phyloP scores from a whole-genome alignment of 2,113 vertebrate species.

The Callipepla squamata region DNA sequence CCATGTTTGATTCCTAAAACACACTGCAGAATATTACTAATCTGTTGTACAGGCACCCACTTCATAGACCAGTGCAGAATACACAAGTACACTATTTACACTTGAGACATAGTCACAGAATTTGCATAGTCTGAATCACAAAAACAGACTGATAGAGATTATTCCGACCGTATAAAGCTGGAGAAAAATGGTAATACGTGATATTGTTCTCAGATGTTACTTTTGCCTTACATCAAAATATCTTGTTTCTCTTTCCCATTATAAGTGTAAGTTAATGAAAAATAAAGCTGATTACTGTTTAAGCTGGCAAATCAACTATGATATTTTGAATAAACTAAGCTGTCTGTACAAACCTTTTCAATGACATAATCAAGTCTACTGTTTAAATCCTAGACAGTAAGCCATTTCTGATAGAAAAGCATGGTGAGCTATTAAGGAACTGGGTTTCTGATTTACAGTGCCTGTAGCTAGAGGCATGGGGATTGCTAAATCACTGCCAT shows the following conservation, averaged over 20 bases:
- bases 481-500: not conserved
- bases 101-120: not conserved
- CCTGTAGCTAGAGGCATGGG: not conserved
- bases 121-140: not conserved
- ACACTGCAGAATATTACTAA: not conserved
- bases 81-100: not conserved
- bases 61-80: not conserved
- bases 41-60: not conserved
- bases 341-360: not conserved
- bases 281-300: not conserved
- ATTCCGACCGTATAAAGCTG: not conserved
- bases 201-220: not conserved
- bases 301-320: not conserved
- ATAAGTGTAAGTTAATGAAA: not conserved
- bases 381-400: not conserved
- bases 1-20: not conserved
- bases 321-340: not conserved
- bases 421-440: not conserved
- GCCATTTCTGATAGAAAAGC: not conserved
- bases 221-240: not conserved
- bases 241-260: not conserved
- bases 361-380: not conserved
- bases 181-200: not conserved
- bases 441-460: rapidly evolving
- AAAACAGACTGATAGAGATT: not conserved